Base-by-base conservation (phyloP, 2,113 vertebrate genomes). In the Meriones unguiculatus region DNA sequence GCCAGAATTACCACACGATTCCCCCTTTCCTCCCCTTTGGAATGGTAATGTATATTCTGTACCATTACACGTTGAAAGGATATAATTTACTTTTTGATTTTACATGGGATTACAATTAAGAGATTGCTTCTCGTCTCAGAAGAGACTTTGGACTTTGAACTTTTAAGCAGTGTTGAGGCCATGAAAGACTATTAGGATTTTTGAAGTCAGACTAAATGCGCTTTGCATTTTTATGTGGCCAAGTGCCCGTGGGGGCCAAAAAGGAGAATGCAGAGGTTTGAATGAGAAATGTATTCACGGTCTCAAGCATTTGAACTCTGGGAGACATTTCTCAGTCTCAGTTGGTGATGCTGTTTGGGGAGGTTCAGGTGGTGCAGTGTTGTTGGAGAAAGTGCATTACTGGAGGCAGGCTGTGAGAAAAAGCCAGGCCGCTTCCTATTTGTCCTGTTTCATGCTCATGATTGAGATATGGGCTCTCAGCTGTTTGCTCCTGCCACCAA, bases 81-180 rank as follows among this genome's bases (percentile, higher is more conserved):
- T 84, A 41, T 84, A 84, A 84, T 84, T 84, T 84, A 84, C 81
- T n/a, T 84, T 84, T 84, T 64, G 81, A 64, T 84, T 84, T 84
- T 28, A 41, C 81, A 41, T 2, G 32, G 54, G n/a, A 59, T 84
- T 64, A 18, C 81, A 84, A 84, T 84, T 41, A 64, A 84, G 38
- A 84, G 59, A 64, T 28, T 30, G 59, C n/a, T 14, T 64, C 30
- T n/a, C 3, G 1, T 84, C 59, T 64, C 59, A 10, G 24, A 84
- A 28, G 59, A 24, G 22, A 64, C 24, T 84, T 41, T 10, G n/a
- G 81, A 41, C 81, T 84, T 84, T 84, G 81, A 84, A 84, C 81
- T 84, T 64, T 41, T 64, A 84, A 84, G 81, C 57, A 41, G n/a
- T 41, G n/a, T 64, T 28, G 22, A 41, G n/a, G 57, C 57, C 57